Conservation (phyloP, 2,113 vertebrate species). For the Oncorhynchus gorbuscha region DNA sequence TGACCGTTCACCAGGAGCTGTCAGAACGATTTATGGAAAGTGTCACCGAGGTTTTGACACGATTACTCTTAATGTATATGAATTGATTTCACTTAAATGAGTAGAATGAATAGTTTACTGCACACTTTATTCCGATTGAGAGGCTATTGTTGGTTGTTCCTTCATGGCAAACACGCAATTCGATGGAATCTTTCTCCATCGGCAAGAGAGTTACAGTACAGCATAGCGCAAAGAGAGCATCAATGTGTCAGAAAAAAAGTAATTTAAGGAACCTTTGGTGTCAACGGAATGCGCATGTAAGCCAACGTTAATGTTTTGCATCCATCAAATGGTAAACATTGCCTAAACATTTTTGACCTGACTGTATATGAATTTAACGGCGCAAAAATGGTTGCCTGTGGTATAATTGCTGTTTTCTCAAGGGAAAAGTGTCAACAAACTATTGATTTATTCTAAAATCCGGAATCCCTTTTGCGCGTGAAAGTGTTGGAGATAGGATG, state of each 20-base stretch:
- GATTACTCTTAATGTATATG: conserved; percentile 47
- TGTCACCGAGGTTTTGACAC: conserved; percentile 50
- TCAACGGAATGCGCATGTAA: too few species aligned
- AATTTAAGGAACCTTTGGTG: too few species aligned
- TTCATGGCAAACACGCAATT: too few species aligned
- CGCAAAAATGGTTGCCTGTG: conserved; percentile 21
- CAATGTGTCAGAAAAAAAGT: too few species aligned
- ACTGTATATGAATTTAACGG: too few species aligned
- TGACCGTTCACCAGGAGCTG: conserved; percentile 56
- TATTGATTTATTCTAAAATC: conserved; percentile 64
- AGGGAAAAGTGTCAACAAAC: conserved; percentile 64
- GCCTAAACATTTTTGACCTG: too few species aligned
- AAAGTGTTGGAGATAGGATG: conserved; percentile 23
- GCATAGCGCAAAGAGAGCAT: too few species aligned
- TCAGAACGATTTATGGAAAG: conserved; percentile 60
- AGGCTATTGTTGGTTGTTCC: too few species aligned
- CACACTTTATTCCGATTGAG: conserved; percentile 40
- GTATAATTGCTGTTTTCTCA: conserved; percentile 64
- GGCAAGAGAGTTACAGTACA: too few species aligned
- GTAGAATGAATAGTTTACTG: conserved; percentile 35
- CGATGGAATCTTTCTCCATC: too few species aligned
- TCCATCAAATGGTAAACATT: too few species aligned
- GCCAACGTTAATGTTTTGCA: too few species aligned
- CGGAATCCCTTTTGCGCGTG: conserved; percentile 55
- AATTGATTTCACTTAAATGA: conserved; percentile 35